Evolutionary conservation across 2,113 vertebrate genomes (phyloP), one percentile per base, ranked within the genome.

Genomic region (Pleuronectes platessa): DNA sequence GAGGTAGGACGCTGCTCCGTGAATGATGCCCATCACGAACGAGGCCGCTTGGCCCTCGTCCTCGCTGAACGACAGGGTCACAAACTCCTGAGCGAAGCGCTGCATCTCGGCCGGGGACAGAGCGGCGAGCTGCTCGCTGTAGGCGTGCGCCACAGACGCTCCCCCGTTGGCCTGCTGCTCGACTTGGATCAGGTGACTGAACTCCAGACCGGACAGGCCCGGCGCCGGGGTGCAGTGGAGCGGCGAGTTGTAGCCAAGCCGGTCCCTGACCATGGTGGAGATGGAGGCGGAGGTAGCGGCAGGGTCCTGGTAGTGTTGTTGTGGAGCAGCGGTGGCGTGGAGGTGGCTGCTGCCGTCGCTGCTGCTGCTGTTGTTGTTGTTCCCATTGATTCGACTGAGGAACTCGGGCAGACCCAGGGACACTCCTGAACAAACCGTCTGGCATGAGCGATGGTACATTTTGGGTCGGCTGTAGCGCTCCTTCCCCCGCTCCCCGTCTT

Each of bases 21-120:
- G 98, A 91, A 99, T 94, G 92, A 99, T 96, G 84, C 96, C 97
- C 97, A 99, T 99, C 80, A 98, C 97, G 86, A 97, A 99, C 89
- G 94, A 92, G 45, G 97, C 97, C 26, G 96, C 96, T 86, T 95
- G 94, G 60, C 92, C 94, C 86, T 95, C 88, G 76, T 97, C 96
- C 93, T 99, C 98, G 81, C 96, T 96, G 93, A 99, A 99, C 14
- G 96, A 95, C 86, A 99, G 86, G 72, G 93, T 95, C 74, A 99
- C 97, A 93, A 99, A 99, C 92, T 99, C 92, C 59, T 93, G 76
- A 14, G 92, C 91, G 2, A 93, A 93, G 0, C 91, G 89, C 74
- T 92, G 89, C 84, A 93, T 88, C 86, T 93, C 91, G 0, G 79
- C 84, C 0, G 91, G 84, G 10, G 92, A 84, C 53, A 93, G 86